Base-by-base conservation (phyloP, 23 tunicate genomes). In the Phallusia fumigata region DNA sequence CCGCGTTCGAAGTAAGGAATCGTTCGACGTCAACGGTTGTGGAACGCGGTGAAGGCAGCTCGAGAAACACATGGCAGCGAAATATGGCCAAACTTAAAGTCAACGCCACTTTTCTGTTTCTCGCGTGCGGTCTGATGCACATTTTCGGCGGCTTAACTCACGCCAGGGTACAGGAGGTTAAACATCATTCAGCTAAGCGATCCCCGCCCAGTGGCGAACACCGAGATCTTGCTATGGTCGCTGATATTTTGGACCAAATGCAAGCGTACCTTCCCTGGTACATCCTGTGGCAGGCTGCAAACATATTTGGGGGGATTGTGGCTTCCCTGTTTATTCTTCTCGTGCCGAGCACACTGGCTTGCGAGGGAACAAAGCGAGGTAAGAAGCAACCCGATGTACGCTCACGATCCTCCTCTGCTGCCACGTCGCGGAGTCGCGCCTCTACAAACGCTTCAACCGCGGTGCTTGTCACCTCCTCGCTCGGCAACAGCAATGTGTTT, bases 211-310 rank as follows among this genome's bases (percentile, higher is more conserved):
- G 30, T 16, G 28, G 49, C 79, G 11, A 33, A 32, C 11, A 32
- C 0, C 36, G 13, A 0, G 47, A 33, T 18, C 12, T 33, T 32
- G 47, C 12, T 32, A 13, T 33, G 21, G 30, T 78, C 13, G 45
- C 31, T 19, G 77, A 72, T 65, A 65, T 21, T n/a, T 36, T 58
- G 30, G 35, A 28, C 10, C 44, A 40, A 18, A 45, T 28, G 53
- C 73, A 73, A 21, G 65, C 76, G 18, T 64, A 76, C 13, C 52
- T 84, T 34, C 88, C 82, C 6, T 77, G 76, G 53, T 84, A 51
- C 35, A 36, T 84, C 28, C 3, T 64, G 1, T 84, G 88, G 88
- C 76, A 84, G 76, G 22, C 58, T 30, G 88, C 88, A 12, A 84
- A 84, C 40, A 77, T 84, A 0, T 84, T 64, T 26, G 88, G 88